Percentiles rank a stretch among this genome's conserved stretches.
Evolutionary conservation across 2,113 vertebrate genomes (phyloP).

Genomic region (Bubo scandiacus): DNA sequence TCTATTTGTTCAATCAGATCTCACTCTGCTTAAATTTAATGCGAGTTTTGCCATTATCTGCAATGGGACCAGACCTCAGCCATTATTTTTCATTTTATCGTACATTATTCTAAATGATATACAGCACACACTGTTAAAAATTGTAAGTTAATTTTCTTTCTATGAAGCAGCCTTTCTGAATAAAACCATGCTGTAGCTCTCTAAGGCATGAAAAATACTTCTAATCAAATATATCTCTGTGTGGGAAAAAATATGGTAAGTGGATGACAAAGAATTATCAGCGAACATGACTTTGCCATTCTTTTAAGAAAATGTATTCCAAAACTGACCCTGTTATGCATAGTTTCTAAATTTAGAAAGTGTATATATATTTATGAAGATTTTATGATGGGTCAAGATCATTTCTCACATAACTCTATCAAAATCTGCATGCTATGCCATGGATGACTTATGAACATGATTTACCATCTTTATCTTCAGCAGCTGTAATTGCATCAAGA

Average conservation of each 20-base stretch:
- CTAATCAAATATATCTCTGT: not conserved
- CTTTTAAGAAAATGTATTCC: not conserved
- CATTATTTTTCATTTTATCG: slow-evolving; percentile 33
- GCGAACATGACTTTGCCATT: not conserved
- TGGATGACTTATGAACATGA: not conserved
- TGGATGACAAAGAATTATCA: not conserved
- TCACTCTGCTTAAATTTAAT: slow-evolving; percentile 12
- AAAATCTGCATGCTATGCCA: not conserved
- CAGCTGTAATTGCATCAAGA: not conserved
- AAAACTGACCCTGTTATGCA: not conserved
- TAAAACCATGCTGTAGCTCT: not conserved
- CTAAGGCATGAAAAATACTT: slow-evolving; percentile 30
- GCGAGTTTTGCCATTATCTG: slow-evolving; percentile 16
- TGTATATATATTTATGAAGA: not conserved
- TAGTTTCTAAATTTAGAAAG: not conserved
- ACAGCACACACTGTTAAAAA: slow-evolving; percentile 16
- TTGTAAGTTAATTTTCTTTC: slow-evolving; percentile 33
- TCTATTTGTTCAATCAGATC: slow-evolving; percentile 23
- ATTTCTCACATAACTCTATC: not conserved
- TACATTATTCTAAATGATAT: slow-evolving; percentile 43
- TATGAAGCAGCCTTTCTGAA: not conserved
- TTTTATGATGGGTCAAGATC: not conserved
- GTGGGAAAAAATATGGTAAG: not conserved
- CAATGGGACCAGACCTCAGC: not conserved
- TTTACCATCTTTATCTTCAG: not conserved